These are phyloP conservation scores for Acanthopagrus latus DNA, from an alignment of 2,797 vertebrate species.

Conservation along the genomic window DNA sequence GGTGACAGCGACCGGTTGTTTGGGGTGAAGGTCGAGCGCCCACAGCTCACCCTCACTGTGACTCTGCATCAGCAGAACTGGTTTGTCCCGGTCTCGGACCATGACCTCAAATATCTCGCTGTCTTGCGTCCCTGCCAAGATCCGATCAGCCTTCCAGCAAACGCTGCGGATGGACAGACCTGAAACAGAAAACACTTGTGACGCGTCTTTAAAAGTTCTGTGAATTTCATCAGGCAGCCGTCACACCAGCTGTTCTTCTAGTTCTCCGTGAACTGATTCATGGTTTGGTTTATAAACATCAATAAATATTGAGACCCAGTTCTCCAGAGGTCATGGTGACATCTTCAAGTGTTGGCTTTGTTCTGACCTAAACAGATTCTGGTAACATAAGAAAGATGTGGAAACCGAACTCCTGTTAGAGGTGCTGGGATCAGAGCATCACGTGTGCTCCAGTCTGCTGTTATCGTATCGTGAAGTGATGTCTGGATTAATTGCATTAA, in stretches of 20 bases:
- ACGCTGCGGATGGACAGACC: constrained; percentile 96
- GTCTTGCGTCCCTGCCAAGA: constrained; percentile 96
- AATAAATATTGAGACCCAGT: neutral
- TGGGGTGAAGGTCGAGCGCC: constrained; percentile 95
- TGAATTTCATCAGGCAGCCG: neutral
- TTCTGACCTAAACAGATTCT: too few species aligned
- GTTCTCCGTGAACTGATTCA: neutral
- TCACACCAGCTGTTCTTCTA: too few species aligned
- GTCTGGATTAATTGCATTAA: too few species aligned
- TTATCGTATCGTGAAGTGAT: too few species aligned
- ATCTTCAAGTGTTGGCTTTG: neutral
- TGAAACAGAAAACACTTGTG: constrained; percentile 57
- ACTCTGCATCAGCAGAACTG: constrained; percentile 94
- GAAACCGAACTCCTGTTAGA: too few species aligned
- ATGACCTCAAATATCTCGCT: constrained; percentile 99
- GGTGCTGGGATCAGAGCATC: too few species aligned
- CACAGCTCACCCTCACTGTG: constrained; percentile 98
- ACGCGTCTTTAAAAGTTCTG: neutral
- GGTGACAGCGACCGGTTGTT: constrained; percentile 94
- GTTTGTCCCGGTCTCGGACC: constrained; percentile 95
- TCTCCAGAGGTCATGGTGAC: neutral
- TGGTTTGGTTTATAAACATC: too few species aligned
- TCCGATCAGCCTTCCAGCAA: constrained; percentile 95
- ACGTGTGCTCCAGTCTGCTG: too few species aligned
- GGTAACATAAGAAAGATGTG: too few species aligned